Base-by-base conservation (phyloP, 2,797 vertebrate species). In the Melopsittacus undulatus region DNA sequence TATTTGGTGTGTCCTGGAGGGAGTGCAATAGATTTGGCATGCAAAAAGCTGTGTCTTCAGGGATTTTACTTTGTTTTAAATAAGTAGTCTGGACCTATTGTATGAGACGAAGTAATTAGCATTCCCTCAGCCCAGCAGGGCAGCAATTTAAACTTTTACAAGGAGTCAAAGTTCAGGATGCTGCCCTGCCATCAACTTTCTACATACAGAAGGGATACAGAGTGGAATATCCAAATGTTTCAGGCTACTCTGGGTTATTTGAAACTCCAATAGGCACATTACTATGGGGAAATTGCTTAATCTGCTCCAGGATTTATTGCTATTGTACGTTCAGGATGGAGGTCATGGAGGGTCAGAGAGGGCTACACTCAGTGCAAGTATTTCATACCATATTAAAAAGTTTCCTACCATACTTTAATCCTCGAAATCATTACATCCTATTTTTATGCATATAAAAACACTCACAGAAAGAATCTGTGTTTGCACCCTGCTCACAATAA, bases 351-450 rank as follows among this genome's bases (percentile, higher is more conserved):
- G 96, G 95, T 97, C 77, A 74, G 62, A 59, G 88, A 93, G 85
- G 95, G 64, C 83, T 90, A 59, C 1, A 4, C 68, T 74, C 67
- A 45, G 30, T 70, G 61, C 86, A 95, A 86, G 85, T 91, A 84
- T 97, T 97, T 91, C 88, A 92, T 54, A 95, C 63, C 16, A n/a
- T 82, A 96, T 96, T 96, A 77, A 97, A 97, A 97, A 96, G 92
- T 98, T 98, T 97, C 54, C 95, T 96, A 94, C 96, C 95, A 67
- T 97, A 92, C 78, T 97, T 97, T 97, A 96, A 97, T 97, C 97
- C 94, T 97, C 68, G 92, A 94, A 97, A 97, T 97, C 96, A 90
- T 97, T 96, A 96, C 96, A 94, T 92, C 95, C 83, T 94, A 96
- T 97, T 97, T 98, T 97, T 94, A 93, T 89, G 34, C 87, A 95